Base-by-base conservation (phyloP, 2,888 invertebrate genomes). In the Acanthococcus lagerstroemiae region DNA sequence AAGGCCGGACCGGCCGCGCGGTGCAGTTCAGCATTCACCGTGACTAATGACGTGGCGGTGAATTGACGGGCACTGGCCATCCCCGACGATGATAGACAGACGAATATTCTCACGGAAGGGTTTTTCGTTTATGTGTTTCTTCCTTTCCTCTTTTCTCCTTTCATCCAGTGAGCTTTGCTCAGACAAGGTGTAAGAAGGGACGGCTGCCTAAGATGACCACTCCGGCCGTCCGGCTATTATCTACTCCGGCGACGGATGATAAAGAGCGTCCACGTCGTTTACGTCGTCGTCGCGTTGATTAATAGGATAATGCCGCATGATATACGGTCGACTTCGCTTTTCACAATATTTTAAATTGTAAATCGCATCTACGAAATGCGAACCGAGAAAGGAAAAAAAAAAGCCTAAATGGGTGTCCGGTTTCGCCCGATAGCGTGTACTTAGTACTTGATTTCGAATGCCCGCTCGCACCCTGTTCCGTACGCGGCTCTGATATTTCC, bases 21-120 rank as follows among this genome's bases (percentile, higher is more conserved):
- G 37, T 9, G 37, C 37, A 37, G 37, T n/a, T 37, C n/a, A 37
- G 37, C n/a, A 3, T 37, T 15, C n/a, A 17, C 52, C 54, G 63
- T 63, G 54, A 63, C 63, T 63, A 63, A 63, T 63, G 63, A 63
- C 63, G 63, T 27, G 54, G 60, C 50, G 44, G 52, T 54, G 63
- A 63, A 63, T 63, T 63, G 63, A 54, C 63, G 63, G 44, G 26
- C 50, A 46, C 26, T 61, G 50, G 50, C 52, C 27, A 50, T 61
- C 25, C 58, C 17, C 45, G 58, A 21, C 52, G 27, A 52, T 54
- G 63, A 63, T 63, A 50, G 52, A 54, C 63, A 54, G 24, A 21
- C 27, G 37, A 17, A 15, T 17, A 63, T 63, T 63, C 63, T 63
- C 63, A 63, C 63, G 63, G 63, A 63, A 63, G 63, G 63, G 63